A percentile compares a stretch with the other conserved stretches of the same genome.
Evolutionary conservation across 2,113 vertebrate genomes (phyloP).

Genomic region (Solea senegalensis): DNA sequence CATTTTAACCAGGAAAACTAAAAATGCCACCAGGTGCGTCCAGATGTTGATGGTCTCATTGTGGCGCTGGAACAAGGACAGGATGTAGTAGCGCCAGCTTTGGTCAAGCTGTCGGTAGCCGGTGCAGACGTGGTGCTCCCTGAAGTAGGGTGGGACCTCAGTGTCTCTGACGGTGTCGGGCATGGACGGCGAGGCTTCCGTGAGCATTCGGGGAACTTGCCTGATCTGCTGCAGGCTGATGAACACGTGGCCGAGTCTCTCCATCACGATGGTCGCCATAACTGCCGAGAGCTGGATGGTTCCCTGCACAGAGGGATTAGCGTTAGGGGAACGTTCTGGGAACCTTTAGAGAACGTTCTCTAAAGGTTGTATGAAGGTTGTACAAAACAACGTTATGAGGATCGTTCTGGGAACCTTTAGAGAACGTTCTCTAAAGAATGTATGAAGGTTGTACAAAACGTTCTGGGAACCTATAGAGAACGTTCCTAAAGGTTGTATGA

Average conservation of each 20-base stretch:
- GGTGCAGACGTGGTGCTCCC: constrained; percentile 83
- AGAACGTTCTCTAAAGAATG: too few relatives aligned
- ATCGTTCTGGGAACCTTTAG: too few relatives aligned
- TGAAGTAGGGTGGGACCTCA: constrained; percentile 86
- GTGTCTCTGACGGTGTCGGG: constrained; percentile 81
- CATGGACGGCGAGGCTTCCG: constrained; percentile 63
- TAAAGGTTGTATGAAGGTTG: too few relatives aligned
- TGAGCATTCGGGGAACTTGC: constrained; percentile 74
- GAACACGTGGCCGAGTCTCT: constrained; percentile 83
- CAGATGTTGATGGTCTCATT: constrained; percentile 93
- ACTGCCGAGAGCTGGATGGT: not conserved
- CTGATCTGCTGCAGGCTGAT: constrained; percentile 76
- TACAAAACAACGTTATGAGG: too few relatives aligned
- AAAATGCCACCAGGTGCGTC: constrained; percentile 86
- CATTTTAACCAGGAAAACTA: constrained; percentile 81
- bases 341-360: too few relatives aligned
- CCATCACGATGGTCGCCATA: constrained; percentile 83
- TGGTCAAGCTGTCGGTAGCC: constrained; percentile 88
- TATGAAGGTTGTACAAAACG: too few relatives aligned
- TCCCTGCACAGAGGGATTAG: constrained; percentile 20
- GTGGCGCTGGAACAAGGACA: constrained; percentile 89
- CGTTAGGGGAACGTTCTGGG: too few relatives aligned
- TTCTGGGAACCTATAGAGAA: too few relatives aligned
- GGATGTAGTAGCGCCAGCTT: constrained; percentile 89
- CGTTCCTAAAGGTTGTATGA: too few relatives aligned